These are phyloP conservation scores for Psettodes erumei DNA, from an alignment of 2,113 vertebrate genomes.

Conservation along the genomic window DNA sequence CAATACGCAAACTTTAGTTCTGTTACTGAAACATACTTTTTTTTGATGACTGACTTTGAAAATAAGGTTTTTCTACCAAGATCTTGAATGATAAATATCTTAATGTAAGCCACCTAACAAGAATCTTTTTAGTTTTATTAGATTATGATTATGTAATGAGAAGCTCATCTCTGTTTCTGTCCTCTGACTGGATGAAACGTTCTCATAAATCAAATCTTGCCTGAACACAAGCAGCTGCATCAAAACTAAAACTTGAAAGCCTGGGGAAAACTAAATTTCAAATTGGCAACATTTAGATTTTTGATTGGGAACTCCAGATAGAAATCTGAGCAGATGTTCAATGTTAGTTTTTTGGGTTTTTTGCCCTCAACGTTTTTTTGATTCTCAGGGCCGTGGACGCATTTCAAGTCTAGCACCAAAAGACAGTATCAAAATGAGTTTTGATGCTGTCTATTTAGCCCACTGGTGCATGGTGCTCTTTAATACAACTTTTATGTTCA, in stretches of 20 bases:
- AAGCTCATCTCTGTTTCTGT: background rate
- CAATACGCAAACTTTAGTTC: background rate
- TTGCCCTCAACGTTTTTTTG: background rate
- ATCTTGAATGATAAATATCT: background rate
- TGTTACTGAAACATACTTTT: background rate
- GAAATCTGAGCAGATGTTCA: background rate
- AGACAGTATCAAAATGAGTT: conserved; percentile 16
- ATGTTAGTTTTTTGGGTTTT: background rate
- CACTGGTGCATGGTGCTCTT: conserved; percentile 12
- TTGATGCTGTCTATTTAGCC: background rate
- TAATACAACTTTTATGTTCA: conserved; percentile 35
- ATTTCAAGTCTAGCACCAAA: conserved; percentile 1
- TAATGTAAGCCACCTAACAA: background rate
- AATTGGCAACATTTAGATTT: background rate
- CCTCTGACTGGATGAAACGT: background rate
- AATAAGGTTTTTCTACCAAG: background rate
- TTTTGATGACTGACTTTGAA: background rate
- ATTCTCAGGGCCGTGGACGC: background rate
- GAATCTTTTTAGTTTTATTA: background rate
- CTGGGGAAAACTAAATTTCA: background rate
- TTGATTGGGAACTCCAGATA: background rate
- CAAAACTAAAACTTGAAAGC: background rate
- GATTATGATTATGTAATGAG: background rate
- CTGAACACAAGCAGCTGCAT: background rate
- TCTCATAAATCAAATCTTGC: background rate